Base-by-base conservation (phyloP, 2,888 invertebrate genomes). In the Drepana falcataria region DNA sequence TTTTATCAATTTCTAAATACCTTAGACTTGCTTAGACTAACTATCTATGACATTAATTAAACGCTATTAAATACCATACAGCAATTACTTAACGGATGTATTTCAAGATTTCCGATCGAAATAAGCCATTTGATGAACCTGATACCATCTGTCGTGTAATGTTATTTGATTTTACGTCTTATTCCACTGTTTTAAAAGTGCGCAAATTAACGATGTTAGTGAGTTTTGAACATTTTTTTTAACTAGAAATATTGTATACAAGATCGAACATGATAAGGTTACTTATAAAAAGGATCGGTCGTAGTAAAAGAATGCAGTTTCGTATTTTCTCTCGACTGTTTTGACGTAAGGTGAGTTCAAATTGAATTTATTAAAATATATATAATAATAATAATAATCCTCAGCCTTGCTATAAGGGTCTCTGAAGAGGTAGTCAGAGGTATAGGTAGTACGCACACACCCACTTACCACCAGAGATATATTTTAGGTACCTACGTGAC, bases 21-120 rank as follows among this genome's bases (percentile, higher is more conserved):
- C 21, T 21, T 21, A 21, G 21, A 21, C 21, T 21, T 21, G 21
- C 21, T 21, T 21, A 21, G 21, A 21, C 21, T 21, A 44, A 47
- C 47, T 34, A 55, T 49, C 48, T 35, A 35, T n/a, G 3, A 51
- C 51, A 53, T 58, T 55, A 55, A 58, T 57, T 54, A 34, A 47
- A 9, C 9, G 34, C 33, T 55, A 35, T 51, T 54, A 53, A 51
- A 48, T 44, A 35, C 54, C 48, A 9, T 53, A 49, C 4, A 49
- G 56, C 58, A 61, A 63, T 69, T 60, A 66, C 60, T 53, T 44
- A 7, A 55, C 62, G 67, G 64, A 73, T 62, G 59, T 44, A 49
- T 61, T 54, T 35, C 54, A 57, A 64, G 60, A 71, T 69, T 53
- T 59, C 40, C 47, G 48, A 55, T 54, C 33, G 40, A 51, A 56